Conservation (phyloP, 1,140 invertebrate genomes). For the Bombus breviceps region DNA sequence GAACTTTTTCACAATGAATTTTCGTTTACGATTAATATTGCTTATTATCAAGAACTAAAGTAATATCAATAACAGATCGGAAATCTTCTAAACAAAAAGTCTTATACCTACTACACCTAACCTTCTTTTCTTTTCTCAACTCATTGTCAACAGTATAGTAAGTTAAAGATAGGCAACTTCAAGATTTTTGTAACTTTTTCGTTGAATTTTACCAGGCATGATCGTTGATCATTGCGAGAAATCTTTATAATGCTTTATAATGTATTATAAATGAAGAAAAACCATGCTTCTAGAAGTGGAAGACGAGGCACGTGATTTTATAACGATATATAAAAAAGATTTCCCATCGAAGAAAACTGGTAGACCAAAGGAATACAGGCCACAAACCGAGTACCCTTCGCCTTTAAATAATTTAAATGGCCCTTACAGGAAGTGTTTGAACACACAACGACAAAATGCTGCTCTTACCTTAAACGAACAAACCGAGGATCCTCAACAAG, state of each 20-base stretch:
- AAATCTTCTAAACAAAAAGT: neutral
- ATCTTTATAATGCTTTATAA: neutral
- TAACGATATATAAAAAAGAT: conserved; percentile 66
- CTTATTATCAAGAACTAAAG: no score
- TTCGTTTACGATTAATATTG: neutral
- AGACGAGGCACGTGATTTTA: conserved; percentile 69
- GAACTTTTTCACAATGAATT: neutral
- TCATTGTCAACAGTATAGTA: neutral
- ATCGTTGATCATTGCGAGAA: neutral
- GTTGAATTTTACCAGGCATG: neutral
- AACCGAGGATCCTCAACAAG: conserved; percentile 54
- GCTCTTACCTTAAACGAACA: conserved; percentile 48
- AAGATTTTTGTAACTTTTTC: neutral
- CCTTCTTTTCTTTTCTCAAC: neutral
- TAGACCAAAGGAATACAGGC: conserved; percentile 24
- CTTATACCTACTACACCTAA: neutral
- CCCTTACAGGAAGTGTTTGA: conserved; percentile 61
- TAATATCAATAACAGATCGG: no score
- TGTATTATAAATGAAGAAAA: neutral
- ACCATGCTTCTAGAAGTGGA: conserved; percentile 70
- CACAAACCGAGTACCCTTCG: conserved; percentile 34
- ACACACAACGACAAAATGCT: conserved; percentile 57
- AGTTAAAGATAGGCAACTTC: conserved; percentile 3
- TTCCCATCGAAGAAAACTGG: conserved; percentile 48
- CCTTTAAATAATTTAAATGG: conserved; percentile 63